Base-by-base conservation (phyloP, 2,797 vertebrate genomes). In the Coracias cyanogaster region DNA sequence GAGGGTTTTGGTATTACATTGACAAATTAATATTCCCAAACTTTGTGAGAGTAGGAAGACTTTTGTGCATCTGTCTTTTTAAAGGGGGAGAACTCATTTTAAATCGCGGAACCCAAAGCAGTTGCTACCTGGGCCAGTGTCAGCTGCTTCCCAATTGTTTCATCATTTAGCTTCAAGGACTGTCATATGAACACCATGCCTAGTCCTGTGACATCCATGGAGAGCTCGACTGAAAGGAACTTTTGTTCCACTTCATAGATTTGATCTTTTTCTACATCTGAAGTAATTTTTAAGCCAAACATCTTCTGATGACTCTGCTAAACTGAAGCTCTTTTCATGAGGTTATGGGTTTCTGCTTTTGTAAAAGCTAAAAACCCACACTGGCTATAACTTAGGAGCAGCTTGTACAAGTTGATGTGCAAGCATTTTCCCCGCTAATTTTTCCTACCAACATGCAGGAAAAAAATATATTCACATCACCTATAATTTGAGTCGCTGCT, bases 161-260 rank as follows among this genome's bases (percentile, higher is more conserved):
- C 0, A 1, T 51, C 64, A 3, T 81, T 80, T 90, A 45, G 88
- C 90, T 95, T 65, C 69, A 66, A 52, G 90, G 86, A 51, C 15
- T 69, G 86, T 97, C 97, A 97, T 81, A 73, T 97, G 97, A 87
- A 66, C 51, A 33, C 83, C 76, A 39, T 92, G 90, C 45, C 60
- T 39, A 4, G 86, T 95, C 96, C 89, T 94, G 89, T 97, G 96
- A 95, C 76, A 85, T 83, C 88, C 19, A 5, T 20, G 46, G 77
- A 79, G 73, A 57, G 51, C 62, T 62, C 43, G 11, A 77, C 39
- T 97, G 86, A 97, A 96, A 95, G 88, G 69, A 82, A 2, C 88
- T 92, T 43, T 95, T 97, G 88, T 97, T 95, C 64, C 20, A 11
- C 28, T 82, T 87, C 22, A 3, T 43, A 51, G 62, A 8, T 88